Evolutionary conservation across 2,888 invertebrate species (phyloP), one percentile per base, ranked within the genome.

Genomic region (Macaria liturata): DNA sequence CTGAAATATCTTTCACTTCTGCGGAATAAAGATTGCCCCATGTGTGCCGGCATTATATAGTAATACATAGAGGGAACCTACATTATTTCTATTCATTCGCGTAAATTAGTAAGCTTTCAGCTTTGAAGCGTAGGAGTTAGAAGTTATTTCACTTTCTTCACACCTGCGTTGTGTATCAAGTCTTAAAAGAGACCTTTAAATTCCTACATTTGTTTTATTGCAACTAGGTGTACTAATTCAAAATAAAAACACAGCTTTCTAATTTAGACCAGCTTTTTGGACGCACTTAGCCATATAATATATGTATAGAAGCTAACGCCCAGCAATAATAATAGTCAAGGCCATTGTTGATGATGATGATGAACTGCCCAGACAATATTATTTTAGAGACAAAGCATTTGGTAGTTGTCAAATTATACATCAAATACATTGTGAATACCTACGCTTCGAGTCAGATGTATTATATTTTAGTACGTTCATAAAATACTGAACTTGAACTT

Each of bases 1-100:
- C 55, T 52, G 59, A 78, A 85, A 88, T 86, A 84, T 86, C 84
- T 86, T 87, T 85, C 82, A 86, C 83, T 88, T 82, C 77, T 77
- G 78, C 74, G 74, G 80, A 85, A 86, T 84, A 84, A 82, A 82
- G 81, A 83, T 84, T 84, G 78, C 80, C 81, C 81, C 80, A 82
- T 84, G 80, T 85, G 81, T 71, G 77, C 76, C 71, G 62, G 74
- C 71, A 81, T 83, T 80, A 81, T 62, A 80, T 79, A 79, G 51
- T 82, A 78, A 81, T 78, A 76, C 77, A 80, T 81, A 80, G 9
- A 70, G 74, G 74, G 76, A 81, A 78, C 72, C 75, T 82, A n/a
- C n/a, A n/a, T n/a, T n/a, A 81, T 78, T 78, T 75, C 71, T 72
- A 78, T 76, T 78, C 75, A 77, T 80, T 78, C 66, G 61, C 67